Conservation (phyloP, 2,888 invertebrate genomes). For the Torymus auratus region DNA sequence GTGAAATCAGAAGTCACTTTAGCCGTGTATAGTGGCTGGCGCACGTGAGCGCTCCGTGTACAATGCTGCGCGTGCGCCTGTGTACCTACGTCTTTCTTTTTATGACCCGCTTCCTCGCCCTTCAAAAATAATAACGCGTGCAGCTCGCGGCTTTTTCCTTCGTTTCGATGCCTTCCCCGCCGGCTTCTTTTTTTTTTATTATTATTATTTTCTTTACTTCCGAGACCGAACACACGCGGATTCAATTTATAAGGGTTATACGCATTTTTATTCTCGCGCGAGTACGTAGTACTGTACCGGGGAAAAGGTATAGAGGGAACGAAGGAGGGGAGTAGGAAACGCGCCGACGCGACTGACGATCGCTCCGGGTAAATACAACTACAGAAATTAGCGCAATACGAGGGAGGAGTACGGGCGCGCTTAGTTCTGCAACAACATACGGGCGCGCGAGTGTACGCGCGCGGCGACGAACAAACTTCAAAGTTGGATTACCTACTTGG, state of each 20-base stretch:
- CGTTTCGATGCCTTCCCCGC: too few species aligned
- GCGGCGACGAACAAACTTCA: constrained; percentile 48
- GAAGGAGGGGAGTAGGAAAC: background rate
- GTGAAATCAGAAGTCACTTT: constrained; percentile 64
- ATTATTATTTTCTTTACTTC: too few species aligned
- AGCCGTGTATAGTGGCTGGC: constrained; percentile 25
- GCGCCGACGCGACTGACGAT: constrained; percentile 26
- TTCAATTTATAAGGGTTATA: too few species aligned
- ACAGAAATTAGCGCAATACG: constrained; percentile 49
- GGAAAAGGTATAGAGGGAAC: too few species aligned
- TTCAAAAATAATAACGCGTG: background rate
- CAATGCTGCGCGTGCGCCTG: constrained; percentile 20
- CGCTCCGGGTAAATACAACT: constrained; percentile 33
- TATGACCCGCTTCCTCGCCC: background rate
- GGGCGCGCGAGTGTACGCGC: background rate
- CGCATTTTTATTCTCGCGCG: too few species aligned
- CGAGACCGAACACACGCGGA: too few species aligned
- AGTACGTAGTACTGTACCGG: too few species aligned
- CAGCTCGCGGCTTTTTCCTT: too few species aligned
- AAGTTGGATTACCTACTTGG: constrained; percentile 56
- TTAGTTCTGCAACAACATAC: constrained; percentile 53
- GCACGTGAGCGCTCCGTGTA: too few species aligned
- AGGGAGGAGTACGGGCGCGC: constrained; percentile 16
- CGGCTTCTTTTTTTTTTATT: too few species aligned
- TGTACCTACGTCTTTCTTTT: background rate